phyloP scores from a whole-genome alignment of 35 echinoderm and acorn worm species.

The Apostichopus californicus region DNA sequence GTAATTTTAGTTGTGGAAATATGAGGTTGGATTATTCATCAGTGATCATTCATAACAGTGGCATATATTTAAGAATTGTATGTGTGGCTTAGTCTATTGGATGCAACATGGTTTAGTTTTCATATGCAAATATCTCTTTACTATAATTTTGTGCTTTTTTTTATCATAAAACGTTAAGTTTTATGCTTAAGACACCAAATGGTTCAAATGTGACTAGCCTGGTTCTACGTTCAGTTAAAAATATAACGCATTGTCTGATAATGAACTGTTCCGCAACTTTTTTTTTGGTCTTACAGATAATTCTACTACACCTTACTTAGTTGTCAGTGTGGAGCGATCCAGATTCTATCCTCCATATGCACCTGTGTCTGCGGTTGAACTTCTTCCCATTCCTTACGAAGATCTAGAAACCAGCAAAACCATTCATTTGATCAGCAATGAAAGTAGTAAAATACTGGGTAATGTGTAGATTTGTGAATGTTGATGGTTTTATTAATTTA shows the following conservation, averaged over 20 bases:
- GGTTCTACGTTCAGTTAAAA: no score
- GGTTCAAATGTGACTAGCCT: no score
- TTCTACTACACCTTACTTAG: slow-evolving; percentile 57
- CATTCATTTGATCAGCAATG: slow-evolving; percentile 45
- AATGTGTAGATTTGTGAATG: neutral
- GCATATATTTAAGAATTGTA: no score
- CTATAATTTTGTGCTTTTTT: no score
- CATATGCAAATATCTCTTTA: no score
- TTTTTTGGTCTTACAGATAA: slow-evolving; percentile 42
- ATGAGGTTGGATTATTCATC: no score
- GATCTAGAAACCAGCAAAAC: neutral
- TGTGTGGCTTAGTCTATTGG: no score
- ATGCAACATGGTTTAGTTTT: no score
- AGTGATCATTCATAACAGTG: no score
- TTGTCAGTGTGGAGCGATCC: slow-evolving; percentile 57
- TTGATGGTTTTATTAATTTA: neutral
- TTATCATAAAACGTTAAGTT: no score
- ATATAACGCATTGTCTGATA: neutral
- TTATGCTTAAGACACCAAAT: no score
- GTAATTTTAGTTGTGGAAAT: no score
- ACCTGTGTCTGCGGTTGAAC: slow-evolving; percentile 11
- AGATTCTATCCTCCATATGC: neutral
- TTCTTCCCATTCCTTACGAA: neutral
- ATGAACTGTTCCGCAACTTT: neutral
- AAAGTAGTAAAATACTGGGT: slow-evolving; percentile 55